These are phyloP conservation scores for Cyclophora punctaria DNA, from an alignment of 2,888 invertebrate species.

Conservation along the genomic window DNA sequence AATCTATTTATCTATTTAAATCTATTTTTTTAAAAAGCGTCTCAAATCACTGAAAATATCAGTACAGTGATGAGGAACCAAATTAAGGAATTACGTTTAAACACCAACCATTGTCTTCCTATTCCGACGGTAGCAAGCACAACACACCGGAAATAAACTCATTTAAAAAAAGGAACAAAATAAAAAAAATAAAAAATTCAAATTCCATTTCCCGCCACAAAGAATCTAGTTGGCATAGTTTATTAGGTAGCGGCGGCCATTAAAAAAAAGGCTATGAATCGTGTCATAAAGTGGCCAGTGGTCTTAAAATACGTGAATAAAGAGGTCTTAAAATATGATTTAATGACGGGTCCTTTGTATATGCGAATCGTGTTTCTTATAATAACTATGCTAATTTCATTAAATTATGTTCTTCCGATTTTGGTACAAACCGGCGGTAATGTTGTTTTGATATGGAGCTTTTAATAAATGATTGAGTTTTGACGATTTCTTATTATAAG, in stretches of 20 bases:
- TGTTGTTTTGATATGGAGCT: no score
- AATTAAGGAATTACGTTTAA: no score
- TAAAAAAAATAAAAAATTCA: not conserved
- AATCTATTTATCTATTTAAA: no score
- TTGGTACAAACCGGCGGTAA: slow-evolving; percentile 1
- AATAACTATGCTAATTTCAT: slow-evolving; percentile 39
- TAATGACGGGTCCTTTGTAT: slow-evolving; percentile 29
- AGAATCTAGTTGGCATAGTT: slow-evolving; percentile 20
- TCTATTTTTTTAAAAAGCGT: no score
- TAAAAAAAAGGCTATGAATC: slow-evolving; percentile 28
- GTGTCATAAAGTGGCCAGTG: slow-evolving; percentile 29
- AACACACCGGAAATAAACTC: no score
- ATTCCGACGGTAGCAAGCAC: no score
- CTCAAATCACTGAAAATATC: no score
- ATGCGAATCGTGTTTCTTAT: slow-evolving; percentile 27
- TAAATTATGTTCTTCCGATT: slow-evolving; percentile 32
- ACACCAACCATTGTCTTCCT: no score
- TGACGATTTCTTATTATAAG: no score
- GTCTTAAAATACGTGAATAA: slow-evolving; percentile 26
- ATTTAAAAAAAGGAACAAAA: no score
- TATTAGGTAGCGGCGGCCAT: slow-evolving; percentile 28
- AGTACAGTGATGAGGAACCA: no score
- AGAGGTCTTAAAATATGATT: slow-evolving; percentile 32
- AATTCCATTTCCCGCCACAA: not conserved
- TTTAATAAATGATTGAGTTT: no score